A percentile compares a stretch with the other conserved stretches of the same genome.
phyloP scores from a whole-genome alignment of 2,888 invertebrate species.

The Apamea monoglypha region DNA sequence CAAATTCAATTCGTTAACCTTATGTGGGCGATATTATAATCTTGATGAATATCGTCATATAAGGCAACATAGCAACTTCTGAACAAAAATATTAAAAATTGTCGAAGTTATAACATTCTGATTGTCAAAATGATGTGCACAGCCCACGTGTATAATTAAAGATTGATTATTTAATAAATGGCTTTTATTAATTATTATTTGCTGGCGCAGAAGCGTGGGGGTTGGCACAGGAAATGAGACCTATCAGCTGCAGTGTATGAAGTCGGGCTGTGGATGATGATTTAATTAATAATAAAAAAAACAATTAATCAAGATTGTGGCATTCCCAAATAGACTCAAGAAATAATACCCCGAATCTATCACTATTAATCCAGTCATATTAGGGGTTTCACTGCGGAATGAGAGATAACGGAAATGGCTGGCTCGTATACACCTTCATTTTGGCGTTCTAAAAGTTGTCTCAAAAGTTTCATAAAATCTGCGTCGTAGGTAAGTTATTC shows the following conservation, averaged over 20 bases:
- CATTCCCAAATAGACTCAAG: not conserved
- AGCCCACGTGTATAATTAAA: not conserved
- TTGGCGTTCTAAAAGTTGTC: no score
- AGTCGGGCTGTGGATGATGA: not conserved
- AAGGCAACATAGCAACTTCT: slow-evolving; percentile 3
- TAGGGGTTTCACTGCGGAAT: no score
- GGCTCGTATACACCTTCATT: no score
- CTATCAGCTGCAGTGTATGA: not conserved
- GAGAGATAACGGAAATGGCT: no score
- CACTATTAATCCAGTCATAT: not conserved
- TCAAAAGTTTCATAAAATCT: no score
- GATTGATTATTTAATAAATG: not conserved
- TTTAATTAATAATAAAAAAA: not conserved
- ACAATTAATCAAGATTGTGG: not conserved
- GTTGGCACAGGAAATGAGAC: not conserved
- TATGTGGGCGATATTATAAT: not conserved
- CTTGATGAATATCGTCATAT: not conserved
- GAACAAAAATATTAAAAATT: not conserved
- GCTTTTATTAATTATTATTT: not conserved
- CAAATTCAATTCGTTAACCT: not conserved
- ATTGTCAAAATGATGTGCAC: not conserved
- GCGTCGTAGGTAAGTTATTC: no score
- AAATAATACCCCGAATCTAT: not conserved
- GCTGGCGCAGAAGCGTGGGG: not conserved
- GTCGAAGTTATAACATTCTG: not conserved